Evolutionary conservation across 2,888 invertebrate species (phyloP).

Genomic region (Trachelus iudaicus): DNA sequence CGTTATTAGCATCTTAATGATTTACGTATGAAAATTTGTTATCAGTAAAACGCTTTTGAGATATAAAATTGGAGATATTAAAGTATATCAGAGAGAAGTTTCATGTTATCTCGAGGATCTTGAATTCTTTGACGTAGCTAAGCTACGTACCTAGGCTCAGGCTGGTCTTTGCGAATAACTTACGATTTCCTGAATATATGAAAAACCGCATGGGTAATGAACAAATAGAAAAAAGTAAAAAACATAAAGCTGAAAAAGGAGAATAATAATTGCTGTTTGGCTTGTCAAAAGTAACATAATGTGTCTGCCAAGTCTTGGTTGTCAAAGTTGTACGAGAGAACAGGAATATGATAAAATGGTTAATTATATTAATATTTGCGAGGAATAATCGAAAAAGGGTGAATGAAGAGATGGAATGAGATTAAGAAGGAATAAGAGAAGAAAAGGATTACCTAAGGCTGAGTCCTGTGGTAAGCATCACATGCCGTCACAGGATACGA

Average conservation of each 20-base stretch:
- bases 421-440: constrained; percentile 19
- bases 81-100: background rate
- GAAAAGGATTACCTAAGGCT: constrained; percentile 18
- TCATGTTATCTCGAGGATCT: constrained; percentile 21
- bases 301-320: background rate
- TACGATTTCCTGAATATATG: background rate
- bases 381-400: background rate
- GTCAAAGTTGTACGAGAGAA: background rate
- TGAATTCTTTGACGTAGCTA: constrained; percentile 58
- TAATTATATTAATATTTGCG: background rate
- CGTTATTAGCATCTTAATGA: background rate
- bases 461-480: constrained; percentile 27
- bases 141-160: constrained; percentile 54
- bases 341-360: background rate
- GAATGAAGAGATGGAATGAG: background rate
- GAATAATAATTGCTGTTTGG: background rate
- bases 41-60: background rate
- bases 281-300: background rate
- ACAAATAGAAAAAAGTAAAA: background rate
- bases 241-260: background rate
- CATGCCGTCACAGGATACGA: constrained; percentile 44
- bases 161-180: background rate
- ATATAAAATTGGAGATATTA: background rate
- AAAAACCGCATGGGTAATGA: background rate
- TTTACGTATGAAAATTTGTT: background rate